phyloP scores from a whole-genome alignment of 2,888 invertebrate genomes.

The Alloplasta piceator region DNA sequence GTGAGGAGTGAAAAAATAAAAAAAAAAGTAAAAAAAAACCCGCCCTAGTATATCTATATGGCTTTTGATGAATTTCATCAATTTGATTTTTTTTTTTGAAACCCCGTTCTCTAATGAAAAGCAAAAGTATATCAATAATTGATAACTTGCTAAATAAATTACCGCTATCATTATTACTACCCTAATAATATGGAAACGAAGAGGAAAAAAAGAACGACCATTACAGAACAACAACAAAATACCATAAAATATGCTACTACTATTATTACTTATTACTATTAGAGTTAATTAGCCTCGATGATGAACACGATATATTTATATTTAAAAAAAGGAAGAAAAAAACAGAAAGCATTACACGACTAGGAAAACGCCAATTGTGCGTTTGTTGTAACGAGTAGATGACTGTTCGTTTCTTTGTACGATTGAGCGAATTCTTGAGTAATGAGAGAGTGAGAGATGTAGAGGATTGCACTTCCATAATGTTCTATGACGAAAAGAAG shows the following conservation, averaged over 20 bases:
- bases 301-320: constrained; percentile 78
- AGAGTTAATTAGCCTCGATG: constrained; percentile 72
- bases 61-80: too few relatives aligned
- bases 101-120: too few relatives aligned
- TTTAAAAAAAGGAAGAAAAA: constrained; percentile 70
- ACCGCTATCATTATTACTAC: constrained; percentile 70
- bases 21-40: too few relatives aligned
- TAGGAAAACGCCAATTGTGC: constrained; percentile 34
- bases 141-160: too few relatives aligned
- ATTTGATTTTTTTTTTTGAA: too few relatives aligned
- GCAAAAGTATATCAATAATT: too few relatives aligned
- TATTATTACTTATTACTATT: constrained; percentile 71
- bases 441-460: constrained; percentile 11
- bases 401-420: constrained; percentile 69
- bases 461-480: constrained; percentile 57
- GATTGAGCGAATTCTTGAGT: constrained; percentile 57
- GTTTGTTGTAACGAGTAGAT: constrained; percentile 71
- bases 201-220: constrained; percentile 43
- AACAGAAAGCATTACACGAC: constrained; percentile 36
- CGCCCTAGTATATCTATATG: too few relatives aligned
- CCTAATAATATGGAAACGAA: constrained; percentile 45
- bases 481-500: constrained; percentile 46
- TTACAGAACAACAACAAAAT: constrained; percentile 64
- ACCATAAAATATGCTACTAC: constrained; percentile 65
- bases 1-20: too few relatives aligned